Base-by-base conservation (phyloP, 2,113 vertebrate genomes). In the Cebus imitator region DNA sequence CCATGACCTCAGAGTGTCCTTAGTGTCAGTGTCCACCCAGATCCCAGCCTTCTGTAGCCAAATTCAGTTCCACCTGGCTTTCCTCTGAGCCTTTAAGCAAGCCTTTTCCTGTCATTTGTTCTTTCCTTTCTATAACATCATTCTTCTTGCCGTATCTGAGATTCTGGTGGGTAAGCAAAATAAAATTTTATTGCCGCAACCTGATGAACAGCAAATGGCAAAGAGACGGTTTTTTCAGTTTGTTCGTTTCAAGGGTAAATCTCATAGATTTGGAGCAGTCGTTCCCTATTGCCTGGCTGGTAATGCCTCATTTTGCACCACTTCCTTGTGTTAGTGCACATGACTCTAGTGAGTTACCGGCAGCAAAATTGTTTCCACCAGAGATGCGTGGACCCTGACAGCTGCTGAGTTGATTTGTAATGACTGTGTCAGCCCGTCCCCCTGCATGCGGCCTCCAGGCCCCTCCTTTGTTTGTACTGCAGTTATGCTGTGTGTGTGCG, bases 401-500 rank as follows among this genome's bases (percentile, higher is more conserved):
- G 72, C 61, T 48, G 72, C 58, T 7, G 8, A 35, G 6, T 1
- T 20, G 37, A 45, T 3, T 12, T 1, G 7, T 23, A 8, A 37
- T 57, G n/a, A 30, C 64, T 5, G 0, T 0, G 18, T 35, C 78
- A 20, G 82, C 78, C 32, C 0, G 0, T 90, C 32, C 0, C 0
- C 50, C 18, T 4, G 3, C 32, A 6, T 8, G 9, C 35, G 40
- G 55, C n/a, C 5, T 27, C 1, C 2, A 16, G 14, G 87, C 4
- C 80, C 4, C 0, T 9, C 45, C 58, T 66, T 57, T n/a, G 73
- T 23, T 30, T 2, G 14, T 11, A 1, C 35, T 6, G 55, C 14
- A 7, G 25, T 20, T 10, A 27, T 0, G 0, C 17, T 45, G 52
- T 43, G 25, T 64, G 48, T 27, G 64, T 45, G 6, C 2, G 0